These are phyloP conservation scores for Pogonocichla stellata DNA, from an alignment of 2,113 vertebrate genomes.

Conservation along the genomic window DNA sequence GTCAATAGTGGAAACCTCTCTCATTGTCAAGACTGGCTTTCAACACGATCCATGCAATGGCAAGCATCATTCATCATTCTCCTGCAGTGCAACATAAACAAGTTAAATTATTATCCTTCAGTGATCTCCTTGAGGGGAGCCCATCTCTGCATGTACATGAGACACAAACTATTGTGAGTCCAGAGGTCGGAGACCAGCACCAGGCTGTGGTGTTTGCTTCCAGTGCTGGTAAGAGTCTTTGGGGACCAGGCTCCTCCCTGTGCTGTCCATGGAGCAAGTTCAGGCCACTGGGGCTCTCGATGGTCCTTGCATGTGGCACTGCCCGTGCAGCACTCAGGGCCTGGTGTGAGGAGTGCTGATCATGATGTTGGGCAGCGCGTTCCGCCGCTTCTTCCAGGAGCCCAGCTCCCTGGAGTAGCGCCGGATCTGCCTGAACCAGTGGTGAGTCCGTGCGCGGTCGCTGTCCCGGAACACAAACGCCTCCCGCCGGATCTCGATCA, in stretches of 20 bases:
- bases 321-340: constrained; percentile 69
- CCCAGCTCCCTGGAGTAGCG: constrained; percentile 84
- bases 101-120: constrained; percentile 17
- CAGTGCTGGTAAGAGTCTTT: background rate
- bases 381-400: constrained; percentile 88
- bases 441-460: constrained; percentile 86
- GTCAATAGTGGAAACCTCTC: constrained; percentile 36
- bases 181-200: background rate
- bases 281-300: background rate
- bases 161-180: background rate
- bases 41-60: constrained; percentile 58
- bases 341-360: constrained; percentile 86
- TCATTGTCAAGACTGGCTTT: constrained; percentile 46
- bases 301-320: background rate
- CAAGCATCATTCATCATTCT: constrained; percentile 56
- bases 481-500: constrained; percentile 88
- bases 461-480: constrained; percentile 87
- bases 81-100: constrained; percentile 55
- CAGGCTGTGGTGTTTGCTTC: background rate
- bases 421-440: constrained; percentile 89
- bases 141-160: background rate
- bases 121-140: background rate
- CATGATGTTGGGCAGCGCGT: constrained; percentile 93
- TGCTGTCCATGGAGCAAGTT: background rate
- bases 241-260: background rate